phyloP scores from a whole-genome alignment of 2,888 invertebrate genomes.

The Epistrophella euchroma region DNA sequence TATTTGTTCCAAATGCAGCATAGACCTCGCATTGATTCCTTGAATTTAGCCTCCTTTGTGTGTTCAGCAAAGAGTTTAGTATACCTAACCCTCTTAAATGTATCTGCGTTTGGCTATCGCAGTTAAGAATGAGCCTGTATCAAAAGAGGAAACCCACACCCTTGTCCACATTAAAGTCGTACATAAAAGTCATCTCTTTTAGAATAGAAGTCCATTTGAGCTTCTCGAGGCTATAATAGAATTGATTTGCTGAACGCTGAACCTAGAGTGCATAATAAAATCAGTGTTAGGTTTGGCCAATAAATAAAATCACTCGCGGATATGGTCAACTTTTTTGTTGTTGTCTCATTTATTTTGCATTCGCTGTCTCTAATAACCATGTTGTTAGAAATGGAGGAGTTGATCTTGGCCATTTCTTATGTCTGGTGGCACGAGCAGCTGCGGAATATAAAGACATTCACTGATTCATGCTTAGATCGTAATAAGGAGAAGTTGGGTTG shows the following conservation, averaged over 20 bases:
- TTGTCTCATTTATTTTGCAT: slow-evolving; percentile 58
- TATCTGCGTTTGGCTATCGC: slow-evolving; percentile 17
- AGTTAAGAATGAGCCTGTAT: not conserved
- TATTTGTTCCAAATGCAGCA: slow-evolving; percentile 55
- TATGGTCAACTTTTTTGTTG: slow-evolving; percentile 49
- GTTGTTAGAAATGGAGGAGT: slow-evolving; percentile 56
- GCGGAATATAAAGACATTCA: slow-evolving; percentile 67
- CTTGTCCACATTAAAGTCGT: slow-evolving; percentile 36
- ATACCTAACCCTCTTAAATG: not conserved
- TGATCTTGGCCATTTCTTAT: slow-evolving; percentile 34
- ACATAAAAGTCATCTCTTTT: slow-evolving; percentile 60
- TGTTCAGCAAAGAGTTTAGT: not conserved
- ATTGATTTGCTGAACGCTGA: slow-evolving; percentile 35
- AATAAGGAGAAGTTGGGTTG: slow-evolving; percentile 22
- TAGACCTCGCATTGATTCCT: slow-evolving; percentile 26
- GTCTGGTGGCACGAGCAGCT: slow-evolving; percentile 20
- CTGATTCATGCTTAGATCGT: slow-evolving; percentile 46
- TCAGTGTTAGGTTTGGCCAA: slow-evolving; percentile 74
- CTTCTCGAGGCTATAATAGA: slow-evolving; percentile 47
- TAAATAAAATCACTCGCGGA: slow-evolving; percentile 72
- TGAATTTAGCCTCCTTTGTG: slow-evolving; percentile 12
- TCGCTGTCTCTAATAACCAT: slow-evolving; percentile 60
- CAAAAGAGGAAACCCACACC: slow-evolving; percentile 59
- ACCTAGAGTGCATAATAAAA: slow-evolving; percentile 40
- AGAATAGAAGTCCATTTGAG: slow-evolving; percentile 46